Evolutionary conservation across 1,140 invertebrate genomes (phyloP), one percentile per base, ranked within the genome.

Genomic region (Sitophilus oryzae): DNA sequence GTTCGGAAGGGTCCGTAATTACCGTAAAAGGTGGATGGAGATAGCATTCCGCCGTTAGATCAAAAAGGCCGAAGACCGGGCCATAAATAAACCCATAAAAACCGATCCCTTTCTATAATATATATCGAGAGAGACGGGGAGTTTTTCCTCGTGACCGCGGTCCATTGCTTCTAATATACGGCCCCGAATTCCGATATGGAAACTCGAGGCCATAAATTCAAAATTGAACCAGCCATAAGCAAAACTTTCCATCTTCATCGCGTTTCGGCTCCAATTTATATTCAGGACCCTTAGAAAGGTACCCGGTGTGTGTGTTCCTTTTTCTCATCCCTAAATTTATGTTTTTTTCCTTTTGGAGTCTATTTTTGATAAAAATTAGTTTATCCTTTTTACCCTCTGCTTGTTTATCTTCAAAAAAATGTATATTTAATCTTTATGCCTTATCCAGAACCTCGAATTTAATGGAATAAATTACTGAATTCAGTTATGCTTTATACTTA

Each of bases 151-250:
- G 60, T 61, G 60, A 59, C 63, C 48, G n/a, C n/a, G 51, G 59
- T 56, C 62, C 63, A 63, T 63, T 65, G n/a, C n/a, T 65, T 65
- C 58, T 52, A 65, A 65, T 65, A 61, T 65, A 65, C 62, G 44
- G 61, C 63, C 46, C 48, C 43, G 50, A 65, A 52, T 63, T 62
- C 56, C 61, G 57, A 58, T 63, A 65, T 65, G 56, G 60, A 52
- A 61, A 54, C 56, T 57, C 45, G 62, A 38, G 54, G 57, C 58
- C 60, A 52, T 64, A 64, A 60, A 64, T 64, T 62, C 61, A 53
- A 62, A 42, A 60, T 62, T 64, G 62, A 60, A 64, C 62, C 62
- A 60, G 62, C 59, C 62, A 62, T 60, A 58, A 52, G 52, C 45
- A 56, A 56, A 56, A 56, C 52, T 16, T 22, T 43, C 37, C 46